phyloP scores from a whole-genome alignment of 1,140 invertebrate genomes.

The Anoplophora glabripennis region DNA sequence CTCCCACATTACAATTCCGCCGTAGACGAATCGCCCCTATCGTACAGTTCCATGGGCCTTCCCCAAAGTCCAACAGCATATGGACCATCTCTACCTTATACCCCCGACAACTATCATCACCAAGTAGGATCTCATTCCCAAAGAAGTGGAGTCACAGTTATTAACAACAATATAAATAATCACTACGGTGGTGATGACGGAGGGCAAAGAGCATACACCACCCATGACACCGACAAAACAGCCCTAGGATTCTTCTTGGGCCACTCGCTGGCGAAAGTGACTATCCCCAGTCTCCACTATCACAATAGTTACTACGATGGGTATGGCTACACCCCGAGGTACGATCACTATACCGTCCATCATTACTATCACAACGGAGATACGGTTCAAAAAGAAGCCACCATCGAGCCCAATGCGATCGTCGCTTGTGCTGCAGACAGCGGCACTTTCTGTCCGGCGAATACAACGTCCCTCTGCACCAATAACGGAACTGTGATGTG shows the following conservation, averaged over 20 bases:
- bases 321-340: constrained; percentile 24
- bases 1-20: too few relatives aligned
- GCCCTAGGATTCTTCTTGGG: constrained; percentile 34
- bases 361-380: constrained; percentile 37
- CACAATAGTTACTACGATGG: constrained; percentile 10
- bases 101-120: neutral
- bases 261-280: constrained; percentile 31
- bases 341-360: constrained; percentile 37
- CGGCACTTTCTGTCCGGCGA: constrained; percentile 30
- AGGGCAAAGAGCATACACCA: constrained; percentile 14
- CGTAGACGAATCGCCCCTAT: too few relatives aligned
- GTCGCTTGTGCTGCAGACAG: constrained; percentile 31
- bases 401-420: constrained; percentile 28
- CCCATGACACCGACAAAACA: constrained; percentile 27
- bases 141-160: constrained; percentile 15
- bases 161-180: constrained; percentile 25
- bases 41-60: constrained; percentile 8
- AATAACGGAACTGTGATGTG: constrained; percentile 36
- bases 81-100: constrained; percentile 4
- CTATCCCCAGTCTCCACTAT: constrained; percentile 27
- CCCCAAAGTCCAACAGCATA: constrained; percentile 1
- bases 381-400: constrained; percentile 25
- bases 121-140: too few relatives aligned
- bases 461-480: constrained; percentile 34
- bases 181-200: constrained; percentile 6